Base-by-base conservation (phyloP, 2,888 invertebrate genomes). In the Kuschelorhynchus macadamiae region DNA sequence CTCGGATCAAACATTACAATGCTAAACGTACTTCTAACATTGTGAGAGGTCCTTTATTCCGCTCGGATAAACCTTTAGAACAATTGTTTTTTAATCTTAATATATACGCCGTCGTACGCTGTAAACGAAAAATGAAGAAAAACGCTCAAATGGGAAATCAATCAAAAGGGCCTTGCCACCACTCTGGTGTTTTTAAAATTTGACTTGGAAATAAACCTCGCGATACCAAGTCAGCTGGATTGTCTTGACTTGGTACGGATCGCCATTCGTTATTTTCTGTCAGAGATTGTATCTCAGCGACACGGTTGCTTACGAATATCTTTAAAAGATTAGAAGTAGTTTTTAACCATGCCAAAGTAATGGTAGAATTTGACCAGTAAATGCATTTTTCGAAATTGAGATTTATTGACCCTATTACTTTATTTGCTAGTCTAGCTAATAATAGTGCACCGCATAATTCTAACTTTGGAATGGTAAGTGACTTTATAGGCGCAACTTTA, bases 361-460 rank as follows among this genome's bases (percentile, higher is more conserved):
- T 36, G 5, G 36, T 7, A 7, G 36, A 36, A 11, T 36, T 11
- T 2, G 36, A 36, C 72, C 72, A 74, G n/a, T 67, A 72, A 61
- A 41, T 73, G 17, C 63, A 32, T 30, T 63, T 30, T 8, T 69
- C 42, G 36, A 72, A 20, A 12, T 67, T 61, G 0, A 68, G 11
- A 8, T 60, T 52, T n/a, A 73, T 25, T n/a, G 60, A 21, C 18
- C 46, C 14, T 8, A 25, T n/a, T 16, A 46, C 47, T 32, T 42
- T 60, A 8, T 67, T 12, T 33, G 53, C 32, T 39, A 75, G 49
- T 41, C 59, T 49, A 7, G 72, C 49, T 16, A 67, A 39, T 9
- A 74, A 7, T 8, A 71, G n/a, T 3, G 74, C 72, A 1, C 36
- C 75, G 25, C 61, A 50, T 9, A 75, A 44, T 32, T 75, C 75